Conservation (phyloP, 2,113 vertebrate species). For the Oncorhynchus keta region DNA sequence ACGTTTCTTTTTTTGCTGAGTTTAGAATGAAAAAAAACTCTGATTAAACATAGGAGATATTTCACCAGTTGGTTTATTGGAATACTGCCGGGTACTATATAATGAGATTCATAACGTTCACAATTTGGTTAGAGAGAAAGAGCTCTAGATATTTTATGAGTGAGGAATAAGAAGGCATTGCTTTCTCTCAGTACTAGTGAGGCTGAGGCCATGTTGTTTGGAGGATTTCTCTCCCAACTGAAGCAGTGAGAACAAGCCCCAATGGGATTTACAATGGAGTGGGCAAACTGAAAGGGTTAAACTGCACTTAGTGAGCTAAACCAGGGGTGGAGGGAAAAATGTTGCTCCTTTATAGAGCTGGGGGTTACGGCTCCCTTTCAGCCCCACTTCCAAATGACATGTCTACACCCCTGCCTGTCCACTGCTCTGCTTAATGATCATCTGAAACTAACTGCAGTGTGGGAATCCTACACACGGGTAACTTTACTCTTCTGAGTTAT, state of each 20-base stretch:
- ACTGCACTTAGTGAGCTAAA: constrained; percentile 66
- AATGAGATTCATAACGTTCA: neutral
- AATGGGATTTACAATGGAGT: constrained; percentile 74
- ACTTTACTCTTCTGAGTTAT: neutral
- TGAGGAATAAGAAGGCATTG: constrained; percentile 3
- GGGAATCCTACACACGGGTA: constrained; percentile 16
- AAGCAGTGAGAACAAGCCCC: constrained; percentile 57
- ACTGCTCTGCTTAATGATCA: constrained; percentile 63
- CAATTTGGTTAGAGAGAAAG: neutral
- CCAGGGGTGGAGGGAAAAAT: constrained; percentile 70
- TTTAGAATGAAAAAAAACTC: no score
- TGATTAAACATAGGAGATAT: neutral
- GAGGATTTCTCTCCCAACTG: constrained; percentile 22
- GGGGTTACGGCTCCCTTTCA: constrained; percentile 70
- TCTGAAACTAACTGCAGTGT: constrained; percentile 48
- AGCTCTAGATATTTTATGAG: neutral
- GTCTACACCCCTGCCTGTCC: constrained; percentile 69
- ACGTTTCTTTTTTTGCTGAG: no score
- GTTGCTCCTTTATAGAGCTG: constrained; percentile 74
- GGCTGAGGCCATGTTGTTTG: constrained; percentile 45
- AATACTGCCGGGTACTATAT: neutral
- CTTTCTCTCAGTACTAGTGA: constrained; percentile 33
- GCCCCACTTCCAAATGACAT: constrained; percentile 53
- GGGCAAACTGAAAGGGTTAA: constrained; percentile 77
- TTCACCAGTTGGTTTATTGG: neutral